Evolutionary conservation across 2,113 vertebrate species (phyloP).

Genomic region (Chloropsis hardwickii): DNA sequence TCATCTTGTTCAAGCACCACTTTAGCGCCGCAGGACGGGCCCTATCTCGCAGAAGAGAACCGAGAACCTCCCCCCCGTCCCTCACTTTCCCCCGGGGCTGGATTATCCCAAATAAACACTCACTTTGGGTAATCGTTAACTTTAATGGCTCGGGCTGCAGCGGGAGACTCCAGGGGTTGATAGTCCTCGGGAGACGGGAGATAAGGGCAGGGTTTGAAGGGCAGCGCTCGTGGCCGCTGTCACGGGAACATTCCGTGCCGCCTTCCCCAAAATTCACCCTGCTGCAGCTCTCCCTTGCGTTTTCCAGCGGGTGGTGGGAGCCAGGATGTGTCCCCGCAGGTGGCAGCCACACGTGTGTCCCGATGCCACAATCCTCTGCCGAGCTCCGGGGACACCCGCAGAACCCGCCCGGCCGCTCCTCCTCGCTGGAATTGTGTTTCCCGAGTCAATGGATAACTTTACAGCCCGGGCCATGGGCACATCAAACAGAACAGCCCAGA

Average conservation of each 20-base stretch:
- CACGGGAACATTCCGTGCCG: not conserved
- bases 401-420: not conserved
- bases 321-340: rapidly evolving
- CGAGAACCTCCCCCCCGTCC: not conserved
- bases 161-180: not conserved
- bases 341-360: not conserved
- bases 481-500: not conserved
- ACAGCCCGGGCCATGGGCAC: not conserved
- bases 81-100: conserved; percentile 41
- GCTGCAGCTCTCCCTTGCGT: not conserved
- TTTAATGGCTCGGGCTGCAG: conserved; percentile 12
- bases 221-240: not conserved
- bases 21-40: not conserved
- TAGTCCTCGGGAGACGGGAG: not conserved
- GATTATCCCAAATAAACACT: conserved; percentile 64
- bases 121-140: conserved; percentile 60
- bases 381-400: not conserved
- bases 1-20: conserved; percentile 21
- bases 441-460: conserved; percentile 54
- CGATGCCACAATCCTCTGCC: rapidly evolving
- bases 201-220: conserved; percentile 27
- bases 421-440: not conserved
- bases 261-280: not conserved
- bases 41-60: not conserved
- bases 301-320: rapidly evolving